Conservation (phyloP, 2,797 vertebrate species). For the Liparis tanakae region DNA sequence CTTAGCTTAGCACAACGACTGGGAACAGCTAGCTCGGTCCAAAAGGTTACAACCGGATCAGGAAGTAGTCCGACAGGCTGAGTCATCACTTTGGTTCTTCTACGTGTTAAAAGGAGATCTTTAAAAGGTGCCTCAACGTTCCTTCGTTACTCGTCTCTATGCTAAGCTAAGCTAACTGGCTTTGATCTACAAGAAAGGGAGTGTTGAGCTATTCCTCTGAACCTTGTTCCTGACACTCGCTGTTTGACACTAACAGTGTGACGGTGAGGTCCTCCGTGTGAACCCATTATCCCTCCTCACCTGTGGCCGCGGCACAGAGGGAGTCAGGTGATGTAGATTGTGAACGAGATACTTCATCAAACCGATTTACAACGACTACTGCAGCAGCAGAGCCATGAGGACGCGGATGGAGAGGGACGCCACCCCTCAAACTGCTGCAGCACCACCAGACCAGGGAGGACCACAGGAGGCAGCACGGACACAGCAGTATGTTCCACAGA, state of each 20-base stretch:
- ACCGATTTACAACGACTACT: conserved; percentile 42
- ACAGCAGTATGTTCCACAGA: conserved; percentile 17
- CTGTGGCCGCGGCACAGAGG: not conserved
- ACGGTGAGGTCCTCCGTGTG: conserved; percentile 36
- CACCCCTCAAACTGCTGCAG: conserved; percentile 23
- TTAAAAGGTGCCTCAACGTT: not conserved
- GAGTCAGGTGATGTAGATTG: not conserved
- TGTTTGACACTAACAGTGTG: conserved; percentile 18
- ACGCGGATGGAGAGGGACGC: conserved; percentile 12
- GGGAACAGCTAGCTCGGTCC: no score
- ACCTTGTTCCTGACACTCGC: not conserved
- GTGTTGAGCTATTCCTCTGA: not conserved
- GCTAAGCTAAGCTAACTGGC: not conserved
- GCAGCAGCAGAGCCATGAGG: conserved; percentile 20
- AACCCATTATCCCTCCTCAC: not conserved
- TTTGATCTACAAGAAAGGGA: not conserved
- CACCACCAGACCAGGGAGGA: conserved; percentile 1
- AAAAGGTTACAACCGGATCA: not conserved
- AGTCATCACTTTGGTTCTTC: not conserved
- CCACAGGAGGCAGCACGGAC: not conserved
- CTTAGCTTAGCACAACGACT: conserved; percentile 3
- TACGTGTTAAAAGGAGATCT: not conserved
- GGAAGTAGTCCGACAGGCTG: not conserved
- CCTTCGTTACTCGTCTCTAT: not conserved
- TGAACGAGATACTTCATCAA: conserved; percentile 19